phyloP scores from a whole-genome alignment of 2,113 vertebrate genomes.

The Vanacampus margaritifer region DNA sequence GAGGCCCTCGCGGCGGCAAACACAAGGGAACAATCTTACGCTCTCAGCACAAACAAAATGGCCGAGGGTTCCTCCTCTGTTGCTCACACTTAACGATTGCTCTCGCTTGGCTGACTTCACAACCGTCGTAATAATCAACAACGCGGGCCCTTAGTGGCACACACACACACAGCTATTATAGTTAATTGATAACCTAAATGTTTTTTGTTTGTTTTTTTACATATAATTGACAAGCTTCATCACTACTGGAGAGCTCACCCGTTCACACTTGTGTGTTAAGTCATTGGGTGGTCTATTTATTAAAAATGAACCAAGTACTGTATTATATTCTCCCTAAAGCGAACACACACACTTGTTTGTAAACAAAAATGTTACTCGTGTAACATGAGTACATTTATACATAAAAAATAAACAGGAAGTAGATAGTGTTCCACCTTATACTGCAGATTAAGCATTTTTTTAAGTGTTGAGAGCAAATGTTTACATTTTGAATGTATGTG shows the following conservation, averaged over 20 bases:
- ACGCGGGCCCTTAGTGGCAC: constrained; percentile 72
- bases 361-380: too few species aligned
- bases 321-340: constrained; percentile 24
- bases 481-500: too few species aligned
- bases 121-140: constrained; percentile 83
- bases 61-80: constrained; percentile 73
- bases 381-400: too few species aligned
- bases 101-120: constrained; percentile 79
- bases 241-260: constrained; percentile 19
- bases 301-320: not conserved
- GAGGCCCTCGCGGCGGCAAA: constrained; percentile 53
- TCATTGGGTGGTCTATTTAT: not conserved
- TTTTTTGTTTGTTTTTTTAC: constrained; percentile 26
- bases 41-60: constrained; percentile 83
- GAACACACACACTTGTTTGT: not conserved
- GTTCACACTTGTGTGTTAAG: not conserved
- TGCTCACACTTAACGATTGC: constrained; percentile 75
- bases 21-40: constrained; percentile 74
- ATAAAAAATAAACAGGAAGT: too few species aligned
- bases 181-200: not conserved
- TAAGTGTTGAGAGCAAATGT: too few species aligned
- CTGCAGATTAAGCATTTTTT: too few species aligned
- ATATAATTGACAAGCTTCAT: constrained; percentile 18
- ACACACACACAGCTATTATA: constrained; percentile 62
- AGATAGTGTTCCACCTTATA: too few species aligned